Evolutionary conservation across 92 coral and sea anemone genomes (phyloP).

Genomic region (Blastomussa wellsi): DNA sequence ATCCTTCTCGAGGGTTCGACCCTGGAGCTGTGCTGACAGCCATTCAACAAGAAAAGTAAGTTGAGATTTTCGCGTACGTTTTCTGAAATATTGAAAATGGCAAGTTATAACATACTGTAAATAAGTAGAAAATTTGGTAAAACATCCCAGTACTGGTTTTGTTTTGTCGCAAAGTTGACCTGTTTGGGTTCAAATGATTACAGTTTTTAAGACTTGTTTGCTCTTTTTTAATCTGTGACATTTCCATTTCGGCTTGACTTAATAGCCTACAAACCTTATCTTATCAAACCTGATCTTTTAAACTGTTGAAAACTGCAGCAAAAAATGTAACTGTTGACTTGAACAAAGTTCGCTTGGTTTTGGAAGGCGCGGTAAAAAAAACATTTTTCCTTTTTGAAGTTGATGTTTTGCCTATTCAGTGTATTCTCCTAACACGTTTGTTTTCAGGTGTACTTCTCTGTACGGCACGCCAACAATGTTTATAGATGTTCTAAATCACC

Average conservation of each 20-base stretch:
- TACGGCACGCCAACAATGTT: constrained; percentile 99
- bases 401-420: neutral
- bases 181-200: neutral
- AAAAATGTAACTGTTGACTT: no score
- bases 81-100: neutral
- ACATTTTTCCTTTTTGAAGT: neutral
- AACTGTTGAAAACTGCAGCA: no score
- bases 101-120: no score
- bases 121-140: no score
- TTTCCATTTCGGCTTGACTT: neutral
- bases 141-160: no score
- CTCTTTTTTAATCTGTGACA: neutral
- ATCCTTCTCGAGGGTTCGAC: constrained; percentile 89
- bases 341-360: no score
- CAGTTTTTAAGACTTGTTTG: neutral
- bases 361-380: no score
- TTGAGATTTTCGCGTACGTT: neutral
- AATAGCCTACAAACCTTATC: no score
- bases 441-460: constrained; percentile 81
- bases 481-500: constrained; percentile 89
- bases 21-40: constrained; percentile 83
- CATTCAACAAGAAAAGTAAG: constrained; percentile 90
- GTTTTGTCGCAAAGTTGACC: no score
- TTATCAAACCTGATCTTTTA: no score
- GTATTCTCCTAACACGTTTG: neutral